Evolutionary conservation across 2,888 invertebrate species (phyloP), one percentile per base, ranked within the genome.

Genomic region (Pyrgus malvae): DNA sequence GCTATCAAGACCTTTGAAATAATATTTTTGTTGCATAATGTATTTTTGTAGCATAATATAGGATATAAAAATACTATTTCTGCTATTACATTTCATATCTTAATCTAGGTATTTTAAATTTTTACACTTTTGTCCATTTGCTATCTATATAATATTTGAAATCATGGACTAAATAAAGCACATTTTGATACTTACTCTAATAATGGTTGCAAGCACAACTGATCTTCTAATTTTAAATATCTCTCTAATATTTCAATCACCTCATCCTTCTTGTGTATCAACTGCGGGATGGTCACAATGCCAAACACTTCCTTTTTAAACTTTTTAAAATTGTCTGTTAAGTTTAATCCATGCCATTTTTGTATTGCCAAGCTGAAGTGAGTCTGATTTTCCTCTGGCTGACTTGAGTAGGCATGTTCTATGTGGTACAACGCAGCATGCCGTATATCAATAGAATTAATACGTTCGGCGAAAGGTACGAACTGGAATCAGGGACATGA

Each of bases 341-440:
- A 91, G 83, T 98, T 98, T 16, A 98, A 91, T 1, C 94, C 95
- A 70, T 93, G 93, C 98, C 98, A 99, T 91, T 98, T 98, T 60
- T 94, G 93, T 16, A 98, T 78, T 0, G 96, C 93, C 76, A 96
- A 93, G 67, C 93, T 92, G 77, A 99, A 98, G 75, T 94, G 94
- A 0, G 97, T 96, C 70, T 94, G 93, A 46, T 91, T 87, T 48
- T 94, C 94, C 63, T 94, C 94, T 5, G 93, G 93, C 7, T 92
- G 91, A 61, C 93, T 92, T 51, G 95, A 93, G 76, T 97, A 94
- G 62, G 92, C 92, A 79, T 96, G 96, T 21, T 93, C 93, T 45
- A 98, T 94, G 69, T 94, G 94, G 75, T 97, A 97, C 31, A 97
- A 93, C 1, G 98, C 95, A 82, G 97, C 95, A 72, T 91, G 92